Conservation (phyloP, 2,888 invertebrate genomes). For the Nezara viridula region DNA sequence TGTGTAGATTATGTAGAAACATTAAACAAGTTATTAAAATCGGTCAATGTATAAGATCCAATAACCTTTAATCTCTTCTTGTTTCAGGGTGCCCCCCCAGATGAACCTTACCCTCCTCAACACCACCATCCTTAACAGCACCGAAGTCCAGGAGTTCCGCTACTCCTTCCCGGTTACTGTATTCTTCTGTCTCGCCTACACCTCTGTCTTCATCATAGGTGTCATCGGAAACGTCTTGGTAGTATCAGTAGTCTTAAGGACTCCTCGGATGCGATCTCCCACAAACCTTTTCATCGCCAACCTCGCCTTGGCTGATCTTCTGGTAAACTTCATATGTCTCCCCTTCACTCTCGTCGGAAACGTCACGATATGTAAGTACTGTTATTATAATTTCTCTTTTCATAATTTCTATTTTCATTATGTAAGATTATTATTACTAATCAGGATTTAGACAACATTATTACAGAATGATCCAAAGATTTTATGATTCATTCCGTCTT, state of each 20-base stretch:
- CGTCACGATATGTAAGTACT: constrained; percentile 72
- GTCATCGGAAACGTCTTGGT: constrained; percentile 70
- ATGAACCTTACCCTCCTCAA: constrained; percentile 31
- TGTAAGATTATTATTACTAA: neutral
- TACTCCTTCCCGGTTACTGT: constrained; percentile 66
- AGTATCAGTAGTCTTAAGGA: constrained; percentile 68
- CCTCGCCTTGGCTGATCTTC: constrained; percentile 73
- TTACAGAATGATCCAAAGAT: no score
- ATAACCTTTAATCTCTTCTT: neutral
- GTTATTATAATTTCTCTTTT: neutral
- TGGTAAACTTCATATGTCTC: constrained; percentile 74
- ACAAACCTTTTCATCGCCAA: constrained; percentile 74
- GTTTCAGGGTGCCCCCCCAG: constrained; percentile 49
- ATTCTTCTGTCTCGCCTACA: constrained; percentile 69
- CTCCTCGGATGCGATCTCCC: constrained; percentile 70
- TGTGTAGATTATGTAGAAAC: no score
- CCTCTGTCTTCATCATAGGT: constrained; percentile 69
- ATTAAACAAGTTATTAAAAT: no score
- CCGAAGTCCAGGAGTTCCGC: constrained; percentile 62
- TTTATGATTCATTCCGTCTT: no score
- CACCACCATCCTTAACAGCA: constrained; percentile 10
- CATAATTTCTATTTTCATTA: neutral
- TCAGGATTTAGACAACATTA: no score
- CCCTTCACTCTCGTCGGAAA: constrained; percentile 74
- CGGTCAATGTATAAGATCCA: no score